Evolutionary conservation across 92 coral and sea anemone genomes (phyloP), one percentile per base, ranked within the genome.

Genomic region (Heliopora coerulea): DNA sequence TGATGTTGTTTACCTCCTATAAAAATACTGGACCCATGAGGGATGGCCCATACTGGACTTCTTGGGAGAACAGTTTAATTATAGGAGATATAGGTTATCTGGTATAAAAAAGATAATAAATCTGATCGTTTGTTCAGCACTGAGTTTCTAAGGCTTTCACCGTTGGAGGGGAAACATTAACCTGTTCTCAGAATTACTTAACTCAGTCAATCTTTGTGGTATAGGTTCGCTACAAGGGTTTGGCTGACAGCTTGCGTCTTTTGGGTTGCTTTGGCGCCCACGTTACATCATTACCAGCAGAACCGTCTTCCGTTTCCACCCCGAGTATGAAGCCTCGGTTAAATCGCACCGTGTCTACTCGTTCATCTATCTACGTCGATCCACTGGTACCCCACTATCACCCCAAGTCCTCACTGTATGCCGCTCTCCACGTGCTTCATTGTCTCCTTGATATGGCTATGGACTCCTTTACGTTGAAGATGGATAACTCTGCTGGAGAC

Each of bases 371-470:
- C 88, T 12, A 20, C 86, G 42, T 80, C 83, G 72, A 63, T 68
- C 72, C 72, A 15, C 52, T 18, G 26, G 68, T 80, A 23, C 86
- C 82, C 8, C 84, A 84, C 17, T 61, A 86, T 28, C 81, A 83
- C 48, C 82, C 89, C 35, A 28, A 82, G 8, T 67, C 89, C 9
- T 69, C 86, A 17, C 85, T 91, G 49, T 91, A 29, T 80, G 89
- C 96, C 12, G 96, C 97, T 2, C 87, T 86, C 26, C 91, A 91
- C 75, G 87, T 91, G 89, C 68, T 91, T 9, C 89, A 91, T 72
- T 86, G 87, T 73, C 75, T 91, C 40, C 87, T 89, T 67, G 97
- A 91, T 81, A 91, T 91, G 97, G 91, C 96, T 0, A 89, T 96
- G 49, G 97, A 91, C 58, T 91, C 97, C 21, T 91, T 91, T 78